Percentiles rank a stretch among this genome's conserved stretches.
Evolutionary conservation across 2,888 invertebrate genomes (phyloP).

Genomic region (Cryptocheilus praepositus): DNA sequence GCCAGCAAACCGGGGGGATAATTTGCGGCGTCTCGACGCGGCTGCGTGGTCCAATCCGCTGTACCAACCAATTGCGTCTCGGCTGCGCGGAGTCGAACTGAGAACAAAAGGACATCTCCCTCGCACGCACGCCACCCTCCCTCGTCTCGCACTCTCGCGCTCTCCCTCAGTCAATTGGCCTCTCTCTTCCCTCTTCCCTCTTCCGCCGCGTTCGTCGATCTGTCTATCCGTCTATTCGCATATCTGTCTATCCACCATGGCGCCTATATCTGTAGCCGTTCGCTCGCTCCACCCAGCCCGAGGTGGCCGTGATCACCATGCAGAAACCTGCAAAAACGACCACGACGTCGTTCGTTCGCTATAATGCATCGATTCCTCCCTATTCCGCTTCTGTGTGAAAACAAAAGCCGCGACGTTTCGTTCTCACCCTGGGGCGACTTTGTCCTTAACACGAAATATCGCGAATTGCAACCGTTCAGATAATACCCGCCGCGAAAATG

Average conservation of each 20-base stretch:
- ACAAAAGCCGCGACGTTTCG: constrained; percentile 34
- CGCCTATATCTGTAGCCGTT: no score
- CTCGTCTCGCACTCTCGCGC: constrained; percentile 13
- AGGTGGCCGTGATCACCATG: constrained; percentile 43
- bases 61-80: constrained; percentile 68
- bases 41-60: constrained; percentile 70
- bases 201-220: no score
- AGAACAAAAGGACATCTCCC: constrained; percentile 67
- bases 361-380: constrained; percentile 47
- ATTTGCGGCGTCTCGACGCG: constrained; percentile 67
- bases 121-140: neutral
- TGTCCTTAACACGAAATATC: no score
- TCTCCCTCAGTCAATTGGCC: neutral
- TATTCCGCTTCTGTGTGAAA: constrained; percentile 17
- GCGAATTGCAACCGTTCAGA: no score
- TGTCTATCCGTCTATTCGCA: no score
- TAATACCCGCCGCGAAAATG: no score
- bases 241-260: no score
- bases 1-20: constrained; percentile 57
- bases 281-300: neutral
- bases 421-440: neutral
- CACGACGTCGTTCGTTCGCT: constrained; percentile 19
- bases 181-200: constrained; percentile 9
- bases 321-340: constrained; percentile 43
- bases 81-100: constrained; percentile 64